Base-by-base conservation (phyloP, 1,140 invertebrate species). In the Daktulosphaira vitifoliae region DNA sequence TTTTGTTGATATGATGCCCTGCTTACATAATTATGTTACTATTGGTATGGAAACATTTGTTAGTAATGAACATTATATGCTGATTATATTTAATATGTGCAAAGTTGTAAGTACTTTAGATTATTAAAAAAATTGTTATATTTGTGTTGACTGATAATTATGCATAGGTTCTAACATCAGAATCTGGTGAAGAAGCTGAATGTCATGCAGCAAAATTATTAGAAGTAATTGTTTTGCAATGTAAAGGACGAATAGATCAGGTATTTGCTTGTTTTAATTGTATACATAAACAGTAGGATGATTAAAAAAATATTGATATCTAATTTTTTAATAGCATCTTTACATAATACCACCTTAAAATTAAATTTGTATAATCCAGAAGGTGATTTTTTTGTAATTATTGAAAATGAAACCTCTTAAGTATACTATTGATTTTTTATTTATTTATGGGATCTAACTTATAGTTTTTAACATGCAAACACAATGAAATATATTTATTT, bases 1-100 rank as follows among this genome's bases (percentile, higher is more conserved):
- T 78, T 99, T 99, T 74, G 92, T 88, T 46, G 96, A 99, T 71
- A 97, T 98, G 88, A 98, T 98, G 93, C 93, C 96, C 33, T 88
- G 92, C 2, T 79, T 99, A 15, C 94, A 99, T 75, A 97, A 98
- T 78, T 99, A 97, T 74, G 85, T 99, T 25, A 96, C 92, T 2
- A 88, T 97, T 9, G 95, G 98, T 75, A 94, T 92, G 6, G 82
- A 86, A 44, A 89, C 87, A 13, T 98, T 99, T 74, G 77, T 99
- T 3, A 86, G 90, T 0, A 89, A 95, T 75, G 86, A 91, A 72
- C 87, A 92, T 73, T 83, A 93, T 68, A 79, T 98, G 68, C 74
- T 95, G 69, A 91, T 91, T 26, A 88, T 99, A 74, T 94, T 92
- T 70, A 91, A 95, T 69, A 98, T 99, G 90, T 92, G 90, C 72